Conservation (phyloP, 2,113 vertebrate species). For the Sceloporus tristichus region DNA sequence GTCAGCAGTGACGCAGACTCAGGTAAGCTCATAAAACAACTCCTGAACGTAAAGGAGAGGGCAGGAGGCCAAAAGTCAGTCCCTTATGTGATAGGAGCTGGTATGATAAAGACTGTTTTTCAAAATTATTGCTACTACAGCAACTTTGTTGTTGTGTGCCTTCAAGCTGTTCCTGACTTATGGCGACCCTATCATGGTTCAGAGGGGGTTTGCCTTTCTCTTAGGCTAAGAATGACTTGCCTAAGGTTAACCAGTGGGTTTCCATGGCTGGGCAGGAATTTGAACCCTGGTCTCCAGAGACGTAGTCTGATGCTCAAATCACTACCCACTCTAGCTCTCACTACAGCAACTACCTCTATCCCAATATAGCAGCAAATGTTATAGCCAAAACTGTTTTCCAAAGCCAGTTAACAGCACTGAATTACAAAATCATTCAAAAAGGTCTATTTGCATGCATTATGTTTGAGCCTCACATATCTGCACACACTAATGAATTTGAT, state of each 20-base stretch:
- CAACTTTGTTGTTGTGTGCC: not conserved
- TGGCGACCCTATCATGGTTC: no score
- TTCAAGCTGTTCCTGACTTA: no score
- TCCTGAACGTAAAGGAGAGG: not conserved
- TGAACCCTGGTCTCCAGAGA: no score
- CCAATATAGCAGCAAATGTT: not conserved
- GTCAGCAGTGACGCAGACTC: not conserved
- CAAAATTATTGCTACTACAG: not conserved
- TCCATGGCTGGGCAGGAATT: no score
- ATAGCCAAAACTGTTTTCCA: not conserved
- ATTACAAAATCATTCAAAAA: not conserved
- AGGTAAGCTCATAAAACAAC: not conserved
- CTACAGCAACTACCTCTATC: not conserved
- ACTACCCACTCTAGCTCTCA: not conserved
- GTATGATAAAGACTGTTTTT: not conserved
- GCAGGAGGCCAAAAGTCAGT: not conserved
- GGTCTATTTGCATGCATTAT: not conserved
- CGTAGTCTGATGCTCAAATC: no score
- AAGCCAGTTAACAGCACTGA: not conserved
- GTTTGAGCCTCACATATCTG: not conserved
- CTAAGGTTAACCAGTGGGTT: no score
- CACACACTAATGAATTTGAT: no score
- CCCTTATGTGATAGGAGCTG: not conserved
- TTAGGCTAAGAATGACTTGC: no score
- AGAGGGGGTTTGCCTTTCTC: no score